These are phyloP conservation scores for Trachelipus rathkii DNA, from an alignment of 1,140 invertebrate species.

Conservation along the genomic window DNA sequence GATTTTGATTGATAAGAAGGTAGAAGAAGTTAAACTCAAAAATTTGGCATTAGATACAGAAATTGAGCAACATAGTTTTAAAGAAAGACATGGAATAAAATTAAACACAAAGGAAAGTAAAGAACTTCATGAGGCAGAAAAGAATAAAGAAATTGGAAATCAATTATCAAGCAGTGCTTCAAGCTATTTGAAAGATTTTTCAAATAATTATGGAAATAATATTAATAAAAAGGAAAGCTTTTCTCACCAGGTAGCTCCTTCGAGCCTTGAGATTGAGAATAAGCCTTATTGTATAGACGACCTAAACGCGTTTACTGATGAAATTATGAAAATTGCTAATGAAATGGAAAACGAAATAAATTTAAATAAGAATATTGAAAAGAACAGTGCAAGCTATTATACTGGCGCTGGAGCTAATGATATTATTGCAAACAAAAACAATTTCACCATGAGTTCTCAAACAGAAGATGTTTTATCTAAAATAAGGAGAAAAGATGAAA, in stretches of 20 bases:
- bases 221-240: neutral
- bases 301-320: conserved; percentile 29
- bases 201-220: neutral
- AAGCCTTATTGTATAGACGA: conserved; percentile 25
- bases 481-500: conserved; percentile 27
- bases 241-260: conserved; percentile 35
- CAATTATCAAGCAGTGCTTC: no score
- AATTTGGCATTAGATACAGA: no score
- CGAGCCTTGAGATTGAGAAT: conserved; percentile 40
- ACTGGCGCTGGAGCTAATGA: neutral
- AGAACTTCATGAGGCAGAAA: no score
- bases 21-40: no score
- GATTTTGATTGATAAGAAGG: no score
- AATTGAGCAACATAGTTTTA: neutral
- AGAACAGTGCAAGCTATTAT: neutral
- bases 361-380: neutral
- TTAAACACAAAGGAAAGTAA: neutral
- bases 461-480: conserved; percentile 17
- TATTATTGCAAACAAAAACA: neutral
- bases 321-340: conserved; percentile 32
- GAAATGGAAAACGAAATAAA: conserved; percentile 20
- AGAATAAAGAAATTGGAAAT: no score
- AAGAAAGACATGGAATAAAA: conserved; percentile 1
- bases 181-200: neutral
- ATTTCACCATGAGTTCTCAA: conserved; percentile 28